Conservation (phyloP, 2,888 invertebrate genomes). For the Pimpla rufipes region DNA sequence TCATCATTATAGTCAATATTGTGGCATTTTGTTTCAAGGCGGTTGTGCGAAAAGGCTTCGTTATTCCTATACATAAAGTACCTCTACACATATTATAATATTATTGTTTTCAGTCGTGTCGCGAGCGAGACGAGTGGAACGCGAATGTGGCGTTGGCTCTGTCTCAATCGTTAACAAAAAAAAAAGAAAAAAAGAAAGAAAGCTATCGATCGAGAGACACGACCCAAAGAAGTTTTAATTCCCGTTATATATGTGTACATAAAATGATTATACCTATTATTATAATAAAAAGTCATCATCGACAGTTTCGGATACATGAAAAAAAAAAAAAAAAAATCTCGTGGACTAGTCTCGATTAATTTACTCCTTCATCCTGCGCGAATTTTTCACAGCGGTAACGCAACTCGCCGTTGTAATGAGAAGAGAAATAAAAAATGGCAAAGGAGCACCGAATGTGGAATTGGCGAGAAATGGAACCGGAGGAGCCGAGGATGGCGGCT, state of each 20-base stretch:
- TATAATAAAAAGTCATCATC: slow-evolving; percentile 81
- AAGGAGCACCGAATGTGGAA: slow-evolving; percentile 35
- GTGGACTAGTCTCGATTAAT: slow-evolving; percentile 20
- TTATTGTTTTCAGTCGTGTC: slow-evolving; percentile 72
- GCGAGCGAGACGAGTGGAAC: slow-evolving; percentile 53
- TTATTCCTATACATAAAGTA: slow-evolving; percentile 69
- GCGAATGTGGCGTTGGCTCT: slow-evolving; percentile 22
- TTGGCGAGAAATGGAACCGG: slow-evolving; percentile 25
- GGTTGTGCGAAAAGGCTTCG: slow-evolving; percentile 64
- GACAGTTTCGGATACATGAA: slow-evolving; percentile 70
- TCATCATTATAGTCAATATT: slow-evolving; percentile 36
- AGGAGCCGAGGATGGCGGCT: slow-evolving; percentile 49
- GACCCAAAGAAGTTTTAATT: slow-evolving; percentile 80
- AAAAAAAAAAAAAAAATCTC: neutral
- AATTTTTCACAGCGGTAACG: slow-evolving; percentile 27
- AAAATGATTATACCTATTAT: slow-evolving; percentile 83
- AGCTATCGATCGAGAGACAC: slow-evolving; percentile 52
- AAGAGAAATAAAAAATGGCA: slow-evolving; percentile 28
- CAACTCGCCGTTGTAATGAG: slow-evolving; percentile 12
- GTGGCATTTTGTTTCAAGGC: slow-evolving; percentile 45
- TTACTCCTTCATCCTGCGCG: neutral
- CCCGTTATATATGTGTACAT: slow-evolving; percentile 83
- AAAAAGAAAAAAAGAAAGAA: slow-evolving; percentile 57
- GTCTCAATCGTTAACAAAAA: slow-evolving; percentile 53
- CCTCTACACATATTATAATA: slow-evolving; percentile 74